Evolutionary conservation across 2,888 invertebrate species (phyloP).

Genomic region (Aricia artaxerxes): DNA sequence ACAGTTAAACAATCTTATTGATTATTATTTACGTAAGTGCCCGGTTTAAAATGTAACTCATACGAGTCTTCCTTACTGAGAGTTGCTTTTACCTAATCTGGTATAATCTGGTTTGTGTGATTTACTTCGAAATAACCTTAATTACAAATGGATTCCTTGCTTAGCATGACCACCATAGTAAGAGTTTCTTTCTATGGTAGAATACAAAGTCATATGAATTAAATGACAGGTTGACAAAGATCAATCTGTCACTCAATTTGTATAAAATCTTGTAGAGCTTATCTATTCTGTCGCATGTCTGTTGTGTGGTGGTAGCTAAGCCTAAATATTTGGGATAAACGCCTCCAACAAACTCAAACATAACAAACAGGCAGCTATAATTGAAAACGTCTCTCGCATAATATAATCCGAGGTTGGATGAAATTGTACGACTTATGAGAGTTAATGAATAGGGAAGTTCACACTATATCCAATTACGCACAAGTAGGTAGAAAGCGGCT

Average conservation of each 20-base stretch:
- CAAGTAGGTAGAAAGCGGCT: conserved; percentile 37
- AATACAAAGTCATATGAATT: too few species aligned
- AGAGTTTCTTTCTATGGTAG: too few species aligned
- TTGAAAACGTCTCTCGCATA: not conserved
- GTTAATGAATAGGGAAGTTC: conserved; percentile 37
- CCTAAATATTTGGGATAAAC: not conserved
- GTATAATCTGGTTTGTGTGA: not conserved
- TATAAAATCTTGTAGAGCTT: not conserved
- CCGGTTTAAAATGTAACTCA: not conserved
- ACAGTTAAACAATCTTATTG: not conserved
- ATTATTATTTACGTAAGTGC: not conserved
- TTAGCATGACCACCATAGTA: too few species aligned
- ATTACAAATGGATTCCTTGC: too few species aligned
- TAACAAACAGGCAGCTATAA: not conserved
- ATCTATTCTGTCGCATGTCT: too few species aligned
- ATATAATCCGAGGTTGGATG: not conserved
- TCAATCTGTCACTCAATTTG: not conserved
- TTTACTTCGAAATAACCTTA: too few species aligned
- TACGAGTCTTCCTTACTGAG: not conserved
- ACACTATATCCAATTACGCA: conserved; percentile 39
- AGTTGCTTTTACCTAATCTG: not conserved
- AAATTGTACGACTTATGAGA: conserved; percentile 32
- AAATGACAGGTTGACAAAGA: too few species aligned
- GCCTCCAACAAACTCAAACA: not conserved
- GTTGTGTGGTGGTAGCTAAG: not conserved